Evolutionary conservation across 2,113 vertebrate species (phyloP).

Genomic region (Pseudorhombus dupliciocellatus): DNA sequence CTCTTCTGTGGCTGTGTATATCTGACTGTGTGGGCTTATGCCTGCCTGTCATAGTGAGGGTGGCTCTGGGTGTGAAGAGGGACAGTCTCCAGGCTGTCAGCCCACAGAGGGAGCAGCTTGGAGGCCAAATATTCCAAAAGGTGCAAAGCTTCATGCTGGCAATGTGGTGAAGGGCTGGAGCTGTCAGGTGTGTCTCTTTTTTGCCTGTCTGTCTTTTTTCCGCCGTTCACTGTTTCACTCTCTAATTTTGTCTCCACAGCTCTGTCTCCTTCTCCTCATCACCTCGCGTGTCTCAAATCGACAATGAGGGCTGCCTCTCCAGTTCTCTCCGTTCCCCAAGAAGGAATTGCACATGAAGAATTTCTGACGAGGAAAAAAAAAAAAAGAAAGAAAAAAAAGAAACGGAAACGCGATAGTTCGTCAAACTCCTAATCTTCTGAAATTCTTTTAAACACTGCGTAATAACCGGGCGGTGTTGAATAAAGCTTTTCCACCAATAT

Average conservation of each 20-base stretch:
- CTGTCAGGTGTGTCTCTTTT: constrained; percentile 54
- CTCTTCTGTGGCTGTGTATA: constrained; percentile 29
- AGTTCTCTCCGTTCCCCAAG: constrained; percentile 8
- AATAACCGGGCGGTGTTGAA: constrained; percentile 18
- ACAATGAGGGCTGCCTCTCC: constrained; percentile 15
- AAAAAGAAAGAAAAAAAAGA: constrained; percentile 9
- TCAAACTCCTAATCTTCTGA: constrained; percentile 10
- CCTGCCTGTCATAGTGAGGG: constrained; percentile 45
- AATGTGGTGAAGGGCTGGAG: constrained; percentile 45
- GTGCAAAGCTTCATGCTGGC: constrained; percentile 48
- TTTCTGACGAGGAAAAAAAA: constrained; percentile 22
- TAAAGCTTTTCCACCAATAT: constrained; percentile 9
- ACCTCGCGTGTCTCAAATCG: constrained; percentile 36
- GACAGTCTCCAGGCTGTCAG: constrained; percentile 61
- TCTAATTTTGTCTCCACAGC: constrained; percentile 39
- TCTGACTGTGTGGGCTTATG: constrained; percentile 38
- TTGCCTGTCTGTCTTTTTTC: constrained; percentile 32
- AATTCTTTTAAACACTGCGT: constrained; percentile 16
- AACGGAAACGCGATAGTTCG: constrained; percentile 1
- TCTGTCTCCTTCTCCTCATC: constrained; percentile 10
- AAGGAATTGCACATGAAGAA: constrained; percentile 38
- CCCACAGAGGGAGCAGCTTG: constrained; percentile 42
- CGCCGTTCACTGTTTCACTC: constrained; percentile 30
- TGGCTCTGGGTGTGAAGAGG: constrained; percentile 52
- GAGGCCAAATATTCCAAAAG: constrained; percentile 43